Evolutionary conservation across 2,888 invertebrate genomes (phyloP), one percentile per base, ranked within the genome.

Genomic region (Pyrochroa serraticornis): DNA sequence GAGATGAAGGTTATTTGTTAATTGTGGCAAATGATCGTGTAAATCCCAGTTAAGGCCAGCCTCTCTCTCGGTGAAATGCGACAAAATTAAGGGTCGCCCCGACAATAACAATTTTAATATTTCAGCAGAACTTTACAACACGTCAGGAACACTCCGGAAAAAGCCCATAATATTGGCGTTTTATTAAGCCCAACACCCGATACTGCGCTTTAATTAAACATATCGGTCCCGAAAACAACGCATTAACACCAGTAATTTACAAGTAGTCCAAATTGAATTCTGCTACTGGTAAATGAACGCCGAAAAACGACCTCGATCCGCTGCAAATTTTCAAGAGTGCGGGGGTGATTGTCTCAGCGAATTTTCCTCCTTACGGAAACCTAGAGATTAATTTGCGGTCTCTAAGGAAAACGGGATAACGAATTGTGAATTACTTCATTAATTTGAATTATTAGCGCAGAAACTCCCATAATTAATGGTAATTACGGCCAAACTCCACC

Each of bases 351-450:
- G 46, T 45, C 48, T 51, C 36, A 55, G 51, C 38, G 46, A 45
- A 46, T 38, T 54, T 43, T 53, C 51, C 64, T 62, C 52, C 62
- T 62, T 41, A 61, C 48, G 46, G 57, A 57, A 61, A 58, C 53
- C 57, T 43, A 50, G 57, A 64, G 62, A 67, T 63, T 64, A 68
- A 68, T 67, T 67, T 68, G 62, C 56, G 67, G 67, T 65, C 68
- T 64, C 66, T 34, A 48, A 63, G 64, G 66, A 63, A 53, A 62
- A 60, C 58, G 45, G 58, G 57, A 62, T 65, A 67, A 63, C 63
- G 68, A 70, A 67, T 68, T 66, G 66, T 63, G 66, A 68, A 70
- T 67, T 65, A 69, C 66, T 70, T 69, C 69, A 69, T 70, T 67
- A 70, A 69, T 68, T 68, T 69, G 68, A 67, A 58, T 70, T 70